Evolutionary conservation across 2,113 vertebrate species (phyloP), one percentile per base, ranked within the genome.

Genomic region (Sylvilagus bachmani): DNA sequence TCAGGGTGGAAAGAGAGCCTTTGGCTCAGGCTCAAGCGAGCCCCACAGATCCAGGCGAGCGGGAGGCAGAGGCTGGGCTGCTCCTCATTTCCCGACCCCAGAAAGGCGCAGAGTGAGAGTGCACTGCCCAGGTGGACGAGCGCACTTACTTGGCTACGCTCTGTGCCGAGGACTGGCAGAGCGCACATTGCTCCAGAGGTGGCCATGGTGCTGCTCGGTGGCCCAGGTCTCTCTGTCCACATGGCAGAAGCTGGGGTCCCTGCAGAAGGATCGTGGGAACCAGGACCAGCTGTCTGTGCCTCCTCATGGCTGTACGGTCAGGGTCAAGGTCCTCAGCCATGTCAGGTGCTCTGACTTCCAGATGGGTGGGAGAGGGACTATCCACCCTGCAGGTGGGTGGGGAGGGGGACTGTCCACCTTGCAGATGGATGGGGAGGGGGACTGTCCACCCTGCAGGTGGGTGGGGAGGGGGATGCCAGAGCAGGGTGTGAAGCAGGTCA

Each of bases 1-100:
- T 61, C 21, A 27, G 79, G 38, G 55, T 25, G 10, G 69, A 55
- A 74, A 93, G 91, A 89, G 87, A 51, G 51, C 70, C 64, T 94
- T 86, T 93, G 94, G 55, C 84, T 82, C 4, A 2, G 27, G 69
- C 81, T 55, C 55, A 85, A 62, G 86, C 62, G 17, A 71, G 33
- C 75, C 86, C 92, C 58, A 14, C 27, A 27, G 24, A 86, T 49
- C 44, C 58, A 17, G 44, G 38, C 58, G 89, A 84, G 62, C 67
- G 44, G 2, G 44, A 10, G 71, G 81, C 89, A 62, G 49, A 49
- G 55, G 44, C 49, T 13, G 80, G n/a, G 29, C 69, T 44, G 69
- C 64, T 51, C n/a, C 58, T 58, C 55, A 58, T 58, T 51, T 69
- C 77, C 64, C 51, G 86, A 91, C 89, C 81, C 88, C 62, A 0